Percentiles rank a stretch among this genome's conserved stretches.
These are phyloP conservation scores for Caenorhabditis becei DNA, from an alignment of 2,888 invertebrate species.

Conservation along the genomic window DNA sequence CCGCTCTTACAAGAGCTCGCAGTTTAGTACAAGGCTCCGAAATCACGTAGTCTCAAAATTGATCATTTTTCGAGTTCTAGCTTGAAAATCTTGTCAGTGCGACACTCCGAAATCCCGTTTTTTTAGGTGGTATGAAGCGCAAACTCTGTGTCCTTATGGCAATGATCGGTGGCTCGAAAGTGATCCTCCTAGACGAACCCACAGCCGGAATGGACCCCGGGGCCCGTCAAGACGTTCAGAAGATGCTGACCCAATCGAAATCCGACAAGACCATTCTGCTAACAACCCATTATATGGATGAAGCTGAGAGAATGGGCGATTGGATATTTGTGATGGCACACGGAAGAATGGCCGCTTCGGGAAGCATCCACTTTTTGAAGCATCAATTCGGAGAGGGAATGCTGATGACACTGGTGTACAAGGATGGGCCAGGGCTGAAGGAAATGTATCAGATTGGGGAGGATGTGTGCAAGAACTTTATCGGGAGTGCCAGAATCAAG, in stretches of 20 bases:
- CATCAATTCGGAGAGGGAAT: constrained; percentile 77
- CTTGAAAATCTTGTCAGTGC: no score
- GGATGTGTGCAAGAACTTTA: neutral
- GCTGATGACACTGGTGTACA: constrained; percentile 71
- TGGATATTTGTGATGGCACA: constrained; percentile 77
- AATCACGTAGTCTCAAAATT: no score
- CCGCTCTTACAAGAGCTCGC: no score
- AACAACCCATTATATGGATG: constrained; percentile 81
- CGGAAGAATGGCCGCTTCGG: constrained; percentile 73
- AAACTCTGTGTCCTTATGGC: constrained; percentile 77
- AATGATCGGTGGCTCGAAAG: constrained; percentile 67
- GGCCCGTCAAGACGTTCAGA: constrained; percentile 68
- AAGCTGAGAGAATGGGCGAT: constrained; percentile 80
- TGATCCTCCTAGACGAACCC: constrained; percentile 76
- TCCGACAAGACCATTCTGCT: constrained; percentile 71
- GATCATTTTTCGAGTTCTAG: no score
- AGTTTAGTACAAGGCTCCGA: no score
- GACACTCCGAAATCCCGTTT: no score
- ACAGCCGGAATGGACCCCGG: constrained; percentile 75
- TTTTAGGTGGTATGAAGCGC: constrained; percentile 77
- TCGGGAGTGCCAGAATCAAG: neutral
- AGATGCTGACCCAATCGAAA: constrained; percentile 59
- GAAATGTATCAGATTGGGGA: neutral
- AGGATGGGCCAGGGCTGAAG: neutral
- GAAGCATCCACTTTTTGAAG: constrained; percentile 74